Percentiles rank a stretch among this genome's conserved stretches.
These are phyloP conservation scores for Cephus nigrinus DNA, from an alignment of 2,888 invertebrate species.

Conservation along the genomic window DNA sequence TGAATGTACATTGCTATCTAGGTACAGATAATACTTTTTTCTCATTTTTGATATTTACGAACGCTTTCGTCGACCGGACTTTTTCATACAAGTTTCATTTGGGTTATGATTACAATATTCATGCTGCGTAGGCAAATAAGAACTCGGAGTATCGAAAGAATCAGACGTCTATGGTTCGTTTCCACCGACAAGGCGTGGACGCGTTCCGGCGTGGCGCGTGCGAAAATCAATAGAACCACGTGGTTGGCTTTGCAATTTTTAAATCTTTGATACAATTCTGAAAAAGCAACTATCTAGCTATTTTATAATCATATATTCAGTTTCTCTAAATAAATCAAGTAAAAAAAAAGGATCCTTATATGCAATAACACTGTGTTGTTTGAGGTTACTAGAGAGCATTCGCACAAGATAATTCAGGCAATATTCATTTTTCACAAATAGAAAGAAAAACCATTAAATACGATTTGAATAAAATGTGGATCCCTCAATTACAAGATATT, in stretches of 20 bases:
- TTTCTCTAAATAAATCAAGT: not conserved
- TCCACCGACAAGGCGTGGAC: conserved; percentile 23
- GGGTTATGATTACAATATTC: not conserved
- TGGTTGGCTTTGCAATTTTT: conserved; percentile 35
- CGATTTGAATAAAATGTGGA: not conserved
- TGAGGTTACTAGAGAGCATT: not conserved
- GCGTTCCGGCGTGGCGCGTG: conserved; percentile 25
- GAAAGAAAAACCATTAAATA: not conserved
- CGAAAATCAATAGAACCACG: conserved; percentile 63
- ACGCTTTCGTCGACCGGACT: not conserved
- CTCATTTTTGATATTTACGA: not conserved
- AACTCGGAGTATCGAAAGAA: not conserved
- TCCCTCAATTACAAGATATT: not conserved
- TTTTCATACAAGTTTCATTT: not conserved
- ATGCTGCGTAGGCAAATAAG: not conserved
- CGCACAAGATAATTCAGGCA: not conserved
- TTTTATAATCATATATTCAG: not conserved
- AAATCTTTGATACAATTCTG: not conserved
- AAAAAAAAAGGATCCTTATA: not conserved
- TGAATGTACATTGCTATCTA: not conserved
- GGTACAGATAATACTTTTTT: not conserved
- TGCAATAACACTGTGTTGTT: not conserved
- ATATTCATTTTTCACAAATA: not conserved
- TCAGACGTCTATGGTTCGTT: conserved; percentile 16
- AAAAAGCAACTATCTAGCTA: not conserved